Conservation (phyloP, 2,113 vertebrate genomes). For the Meriones unguiculatus region DNA sequence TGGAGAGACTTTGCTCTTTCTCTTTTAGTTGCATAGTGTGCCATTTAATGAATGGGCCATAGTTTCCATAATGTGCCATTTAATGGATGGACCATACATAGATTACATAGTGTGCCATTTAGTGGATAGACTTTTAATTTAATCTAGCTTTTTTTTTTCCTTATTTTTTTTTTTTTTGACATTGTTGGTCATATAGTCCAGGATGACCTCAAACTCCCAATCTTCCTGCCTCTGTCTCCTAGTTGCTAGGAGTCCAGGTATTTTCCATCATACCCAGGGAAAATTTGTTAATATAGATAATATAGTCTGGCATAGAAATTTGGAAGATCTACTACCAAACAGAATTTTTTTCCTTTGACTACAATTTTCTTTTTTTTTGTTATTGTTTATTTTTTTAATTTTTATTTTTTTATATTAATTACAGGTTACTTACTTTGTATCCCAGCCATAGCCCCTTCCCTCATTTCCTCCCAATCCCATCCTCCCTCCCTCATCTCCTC, state of each 20-base stretch:
- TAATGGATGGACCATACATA: neutral
- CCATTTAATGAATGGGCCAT: neutral
- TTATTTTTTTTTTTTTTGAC: neutral
- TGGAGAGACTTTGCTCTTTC: neutral
- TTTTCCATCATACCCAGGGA: neutral
- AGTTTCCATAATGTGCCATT: neutral
- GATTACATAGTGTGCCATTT: neutral
- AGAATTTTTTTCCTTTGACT: neutral
- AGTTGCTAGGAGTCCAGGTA: neutral
- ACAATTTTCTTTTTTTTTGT: neutral
- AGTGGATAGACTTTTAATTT: neutral
- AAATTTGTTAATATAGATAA: constrained; percentile 21
- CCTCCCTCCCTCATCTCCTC: no score
- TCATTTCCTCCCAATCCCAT: no score
- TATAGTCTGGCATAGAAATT: neutral
- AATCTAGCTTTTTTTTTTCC: neutral
- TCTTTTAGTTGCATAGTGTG: neutral
- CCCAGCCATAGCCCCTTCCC: no score
- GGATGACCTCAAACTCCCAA: neutral
- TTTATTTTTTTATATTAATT: neutral
- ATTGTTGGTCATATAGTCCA: neutral
- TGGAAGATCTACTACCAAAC: constrained; percentile 14
- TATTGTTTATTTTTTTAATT: constrained; percentile 42
- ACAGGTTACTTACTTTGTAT: no score
- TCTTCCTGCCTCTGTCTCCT: neutral